Base-by-base conservation (phyloP, 92 coral and sea anemone genomes). In the Palythoa heliodiscus region DNA sequence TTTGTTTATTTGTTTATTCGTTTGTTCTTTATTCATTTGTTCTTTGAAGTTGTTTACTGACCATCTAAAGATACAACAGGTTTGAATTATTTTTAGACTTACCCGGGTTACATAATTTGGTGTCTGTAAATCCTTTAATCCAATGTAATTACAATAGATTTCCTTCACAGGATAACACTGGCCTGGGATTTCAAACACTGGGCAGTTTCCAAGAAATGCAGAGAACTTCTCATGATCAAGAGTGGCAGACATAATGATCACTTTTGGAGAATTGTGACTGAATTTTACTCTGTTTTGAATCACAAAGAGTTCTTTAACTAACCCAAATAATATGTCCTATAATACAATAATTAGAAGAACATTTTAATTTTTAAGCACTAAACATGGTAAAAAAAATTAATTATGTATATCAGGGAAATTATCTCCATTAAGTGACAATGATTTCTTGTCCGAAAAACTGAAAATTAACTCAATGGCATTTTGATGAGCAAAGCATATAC, bases 121-220 rank as follows among this genome's bases (percentile, higher is more conserved):
- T 77, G 87, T 93, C 73, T 90, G 82, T 43, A 95, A 82, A 86
- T 93, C 93, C 67, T 88, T 86, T 39, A 90, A 75, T 50, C 94
- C 90, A 47, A 95, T 86, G 83, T 86, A 90, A 84, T 93, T 89
- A 75, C 94, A 88, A 71, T 91, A 93, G 29, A 87, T 69, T 14
- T 86, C 86, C 58, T 92, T 90, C 70, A 95, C 98, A 63, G 98
- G 94, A 84, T 64, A 93, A 73, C 90, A 89, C 52, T 94, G 89
- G 11, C 98, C 98, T 35, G 98, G 97, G 25, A 95, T 95, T 58
- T 95, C 95, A 84, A 95, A 86, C 80, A 95, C 95, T 70, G 98
- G 97, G 86, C 98, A 95, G 58, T 57, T 83, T 63, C 90, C 92
- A 70, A 95, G 91, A 86, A 95, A 95, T 19, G 90, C 84, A 11